phyloP scores from a whole-genome alignment of 2,113 vertebrate genomes.

The Tragelaphus imberbis region DNA sequence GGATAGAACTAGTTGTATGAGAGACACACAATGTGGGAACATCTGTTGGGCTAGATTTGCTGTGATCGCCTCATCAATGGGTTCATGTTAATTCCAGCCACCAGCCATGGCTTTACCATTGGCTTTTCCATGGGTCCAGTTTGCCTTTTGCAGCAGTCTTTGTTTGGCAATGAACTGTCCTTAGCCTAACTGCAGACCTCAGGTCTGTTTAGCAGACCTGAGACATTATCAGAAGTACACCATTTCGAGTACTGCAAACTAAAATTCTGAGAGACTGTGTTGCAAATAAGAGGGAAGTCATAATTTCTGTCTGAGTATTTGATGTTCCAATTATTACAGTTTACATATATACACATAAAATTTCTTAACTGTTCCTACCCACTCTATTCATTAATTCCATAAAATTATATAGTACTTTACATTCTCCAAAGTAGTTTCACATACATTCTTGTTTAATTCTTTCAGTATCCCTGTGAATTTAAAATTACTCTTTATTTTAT shows the following conservation, averaged over 20 bases:
- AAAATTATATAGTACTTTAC: constrained; percentile 1
- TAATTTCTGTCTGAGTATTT: constrained; percentile 16
- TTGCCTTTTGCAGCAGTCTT: background rate
- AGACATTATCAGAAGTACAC: background rate
- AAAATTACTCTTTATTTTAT: background rate
- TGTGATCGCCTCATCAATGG: background rate
- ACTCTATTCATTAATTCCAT: constrained; percentile 14
- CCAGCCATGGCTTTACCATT: background rate
- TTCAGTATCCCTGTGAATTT: background rate
- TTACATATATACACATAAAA: background rate
- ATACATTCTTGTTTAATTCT: constrained; percentile 39
- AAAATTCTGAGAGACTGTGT: constrained; percentile 23
- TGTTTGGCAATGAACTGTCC: background rate
- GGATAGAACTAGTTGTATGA: background rate
- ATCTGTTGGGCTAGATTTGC: background rate
- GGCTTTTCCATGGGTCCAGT: background rate
- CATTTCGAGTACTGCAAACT: background rate
- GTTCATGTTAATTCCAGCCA: background rate
- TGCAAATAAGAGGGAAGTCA: background rate
- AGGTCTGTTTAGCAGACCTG: background rate
- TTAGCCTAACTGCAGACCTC: background rate
- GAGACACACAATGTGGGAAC: background rate
- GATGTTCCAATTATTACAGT: background rate
- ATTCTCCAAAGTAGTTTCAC: constrained; percentile 12
- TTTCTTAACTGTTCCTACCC: background rate